Evolutionary conservation across 2,113 vertebrate genomes (phyloP), one percentile per base, ranked within the genome.

Genomic region (Silurus asotus): DNA sequence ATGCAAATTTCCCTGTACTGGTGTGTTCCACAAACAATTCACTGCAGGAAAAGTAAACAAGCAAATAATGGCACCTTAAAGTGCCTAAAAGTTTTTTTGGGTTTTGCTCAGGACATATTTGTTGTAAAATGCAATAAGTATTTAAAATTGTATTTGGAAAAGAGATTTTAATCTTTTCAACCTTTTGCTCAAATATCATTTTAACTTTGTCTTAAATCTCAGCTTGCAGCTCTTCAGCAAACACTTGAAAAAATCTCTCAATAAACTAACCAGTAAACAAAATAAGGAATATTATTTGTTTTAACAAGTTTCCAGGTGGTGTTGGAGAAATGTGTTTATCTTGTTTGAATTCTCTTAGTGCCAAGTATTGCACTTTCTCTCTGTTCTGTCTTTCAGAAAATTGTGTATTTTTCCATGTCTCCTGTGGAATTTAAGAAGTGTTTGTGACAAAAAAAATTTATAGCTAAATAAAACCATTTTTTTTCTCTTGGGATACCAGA

Each of bases 251-350:
- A 13, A 74, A 23, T 45, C 5, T 45, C 20, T 75, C 48, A 77
- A 77, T 55, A 55, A 25, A 28, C 23, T 55, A 28, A 56, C 13
- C 11, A n/a, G 74, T n/a, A 11, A 75, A 55, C 74, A 76, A 53
- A 37, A 49, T 51, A 75, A 51, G 20, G 10, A 6, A 51, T 20
- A 55, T 55, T 55, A 76, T 74, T 49, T 49, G 15, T 48, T 74
- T 67, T 72, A 72, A n/a, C 49, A 76, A 53, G 74, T 55, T 76
- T n/a, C 49, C 74, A 76, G 74, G 74, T 76, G 74, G 74, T 76
- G 49, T n/a, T 55, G 23, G 6, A 53, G 74, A 72, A 72, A 48
- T 48, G 69, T 72, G 69, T 72, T 72, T 72, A 72, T 76, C 20
- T 23, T 25, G 49, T 76, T 76, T 76, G 49, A n/a, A 76, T 55